A percentile compares a stretch with the other conserved stretches of the same genome.
Conservation (phyloP, 2,113 vertebrate species). For the Festucalex cinctus region DNA sequence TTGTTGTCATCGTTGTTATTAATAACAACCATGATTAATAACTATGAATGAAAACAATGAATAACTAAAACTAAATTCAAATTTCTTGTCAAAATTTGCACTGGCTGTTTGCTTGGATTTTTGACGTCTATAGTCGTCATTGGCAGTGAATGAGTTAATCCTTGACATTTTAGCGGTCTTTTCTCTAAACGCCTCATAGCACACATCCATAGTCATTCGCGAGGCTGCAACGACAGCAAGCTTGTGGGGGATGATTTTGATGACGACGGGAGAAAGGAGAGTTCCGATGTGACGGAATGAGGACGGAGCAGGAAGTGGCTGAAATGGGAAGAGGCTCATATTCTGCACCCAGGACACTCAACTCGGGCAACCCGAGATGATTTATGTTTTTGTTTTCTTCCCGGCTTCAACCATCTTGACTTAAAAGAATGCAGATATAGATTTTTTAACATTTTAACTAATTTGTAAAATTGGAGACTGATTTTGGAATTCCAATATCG, state of each 20-base stretch:
- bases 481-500: too few relatives aligned
- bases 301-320: conserved; percentile 48
- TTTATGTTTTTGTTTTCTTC: conserved; percentile 19
- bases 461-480: too few relatives aligned
- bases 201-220: conserved; percentile 49
- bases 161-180: conserved; percentile 24
- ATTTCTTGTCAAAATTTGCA: too few relatives aligned
- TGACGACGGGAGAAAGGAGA: conserved; percentile 24
- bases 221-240: conserved; percentile 47
- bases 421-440: background rate
- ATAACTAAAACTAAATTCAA: too few relatives aligned
- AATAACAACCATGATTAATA: too few relatives aligned
- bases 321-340: conserved; percentile 47
- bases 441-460: background rate
- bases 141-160: too few relatives aligned
- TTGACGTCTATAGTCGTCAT: too few relatives aligned
- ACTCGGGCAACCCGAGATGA: conserved; percentile 54
- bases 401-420: conserved; percentile 3
- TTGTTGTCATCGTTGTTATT: too few relatives aligned
- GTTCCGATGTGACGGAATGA: conserved; percentile 37
- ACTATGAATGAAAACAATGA: too few relatives aligned
- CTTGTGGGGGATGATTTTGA: conserved; percentile 22
- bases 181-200: conserved; percentile 28
- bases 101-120: too few relatives aligned
- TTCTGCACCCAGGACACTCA: conserved; percentile 63